These are phyloP conservation scores for Eilema sororculum DNA, from an alignment of 2,888 invertebrate species.

Conservation along the genomic window DNA sequence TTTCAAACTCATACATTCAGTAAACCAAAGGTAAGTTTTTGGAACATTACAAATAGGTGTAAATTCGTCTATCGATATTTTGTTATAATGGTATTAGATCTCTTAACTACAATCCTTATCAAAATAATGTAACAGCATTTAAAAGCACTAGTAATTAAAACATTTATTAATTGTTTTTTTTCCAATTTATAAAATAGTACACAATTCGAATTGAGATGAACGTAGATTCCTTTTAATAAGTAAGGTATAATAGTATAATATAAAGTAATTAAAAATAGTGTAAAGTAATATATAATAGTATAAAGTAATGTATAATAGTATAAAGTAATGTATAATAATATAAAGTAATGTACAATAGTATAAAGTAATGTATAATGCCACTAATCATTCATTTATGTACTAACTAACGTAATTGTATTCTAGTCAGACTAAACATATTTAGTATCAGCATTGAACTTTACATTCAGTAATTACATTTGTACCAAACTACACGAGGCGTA, in stretches of 20 bases:
- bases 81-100: neutral
- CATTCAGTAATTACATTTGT: neutral
- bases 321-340: too few species aligned
- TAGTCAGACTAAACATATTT: neutral
- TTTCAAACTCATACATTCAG: slow-evolving; percentile 77
- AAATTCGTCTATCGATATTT: neutral
- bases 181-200: too few species aligned
- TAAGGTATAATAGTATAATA: too few species aligned
- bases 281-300: too few species aligned
- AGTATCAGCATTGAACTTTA: neutral
- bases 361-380: neutral
- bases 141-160: too few species aligned
- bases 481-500: neutral
- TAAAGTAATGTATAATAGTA: too few species aligned
- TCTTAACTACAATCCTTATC: neutral
- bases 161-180: too few species aligned
- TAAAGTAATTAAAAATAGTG: too few species aligned
- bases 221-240: neutral
- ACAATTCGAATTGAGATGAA: neutral
- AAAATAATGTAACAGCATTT: neutral
- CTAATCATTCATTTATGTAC: neutral
- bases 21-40: slow-evolving; percentile 74
- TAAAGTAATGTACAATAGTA: too few species aligned
- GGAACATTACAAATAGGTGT: neutral
- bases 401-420: neutral